These are phyloP conservation scores for Canis aureus DNA, from an alignment of 2,113 vertebrate genomes.

Conservation along the genomic window DNA sequence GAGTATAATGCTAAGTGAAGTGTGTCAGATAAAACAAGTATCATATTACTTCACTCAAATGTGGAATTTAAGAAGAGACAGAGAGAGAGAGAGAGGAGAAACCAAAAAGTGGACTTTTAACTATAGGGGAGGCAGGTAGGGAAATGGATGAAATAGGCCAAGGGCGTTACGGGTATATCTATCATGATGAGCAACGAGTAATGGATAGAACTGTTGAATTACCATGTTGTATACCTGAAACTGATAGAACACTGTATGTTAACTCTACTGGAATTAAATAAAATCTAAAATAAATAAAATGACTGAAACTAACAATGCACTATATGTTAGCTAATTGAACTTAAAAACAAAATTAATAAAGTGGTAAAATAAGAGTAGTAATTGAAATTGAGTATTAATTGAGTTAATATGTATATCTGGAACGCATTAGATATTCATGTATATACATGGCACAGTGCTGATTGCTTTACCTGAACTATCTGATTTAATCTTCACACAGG, in stretches of 20 bases:
- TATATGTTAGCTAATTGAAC: too few species aligned
- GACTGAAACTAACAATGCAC: too few species aligned
- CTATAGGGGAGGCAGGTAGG: background rate
- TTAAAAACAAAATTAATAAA: background rate
- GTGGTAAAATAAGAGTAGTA: background rate
- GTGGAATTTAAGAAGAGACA: background rate
- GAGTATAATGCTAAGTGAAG: background rate
- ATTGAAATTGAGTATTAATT: background rate
- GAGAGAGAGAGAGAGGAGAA: background rate
- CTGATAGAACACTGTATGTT: background rate
- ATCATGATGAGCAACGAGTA: background rate
- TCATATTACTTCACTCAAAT: background rate
- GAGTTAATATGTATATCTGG: background rate
- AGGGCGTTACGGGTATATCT: background rate
- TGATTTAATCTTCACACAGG: background rate
- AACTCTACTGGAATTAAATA: background rate
- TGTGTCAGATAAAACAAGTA: background rate
- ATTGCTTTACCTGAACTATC: background rate
- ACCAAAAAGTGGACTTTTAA: background rate
- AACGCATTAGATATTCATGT: background rate
- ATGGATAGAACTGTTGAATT: background rate
- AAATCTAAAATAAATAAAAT: background rate
- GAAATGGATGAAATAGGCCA: background rate
- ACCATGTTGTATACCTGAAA: background rate
- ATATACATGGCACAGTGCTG: background rate